Percentiles rank a stretch among this genome's conserved stretches.
phyloP scores from a whole-genome alignment of 2,113 vertebrate genomes.

The Plestiodon gilberti region DNA sequence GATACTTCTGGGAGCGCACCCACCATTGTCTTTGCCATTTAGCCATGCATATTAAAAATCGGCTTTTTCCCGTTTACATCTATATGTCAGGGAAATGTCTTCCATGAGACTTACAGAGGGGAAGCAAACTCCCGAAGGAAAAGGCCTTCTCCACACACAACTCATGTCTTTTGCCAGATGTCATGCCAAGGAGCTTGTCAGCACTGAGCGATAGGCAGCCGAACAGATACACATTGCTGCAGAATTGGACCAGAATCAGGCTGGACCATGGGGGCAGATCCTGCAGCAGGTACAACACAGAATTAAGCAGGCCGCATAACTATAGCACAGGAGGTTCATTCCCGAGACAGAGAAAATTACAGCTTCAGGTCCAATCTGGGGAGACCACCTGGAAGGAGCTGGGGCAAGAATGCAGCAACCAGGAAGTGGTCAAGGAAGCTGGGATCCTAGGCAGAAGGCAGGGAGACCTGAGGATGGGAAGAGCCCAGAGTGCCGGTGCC shows the following conservation, averaged over 20 bases:
- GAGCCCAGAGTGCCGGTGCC: too few relatives aligned
- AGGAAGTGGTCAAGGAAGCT: background rate
- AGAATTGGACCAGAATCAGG: background rate
- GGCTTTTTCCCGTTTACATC: constrained; percentile 26
- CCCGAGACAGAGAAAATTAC: background rate
- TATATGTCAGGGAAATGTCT: background rate
- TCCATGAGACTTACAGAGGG: background rate
- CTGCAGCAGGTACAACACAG: background rate
- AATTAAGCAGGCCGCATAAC: background rate
- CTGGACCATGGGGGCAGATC: too few relatives aligned
- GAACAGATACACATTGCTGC: background rate
- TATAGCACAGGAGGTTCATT: background rate
- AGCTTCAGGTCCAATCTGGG: background rate
- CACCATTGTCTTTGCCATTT: background rate
- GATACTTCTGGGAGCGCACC: background rate
- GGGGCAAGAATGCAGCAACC: background rate
- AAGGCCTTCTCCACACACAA: background rate
- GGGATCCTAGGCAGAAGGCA: background rate
- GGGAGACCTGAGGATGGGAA: background rate
- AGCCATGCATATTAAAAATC: constrained; percentile 29
- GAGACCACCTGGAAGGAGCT: background rate
- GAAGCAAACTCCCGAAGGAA: background rate
- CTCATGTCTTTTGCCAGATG: background rate
- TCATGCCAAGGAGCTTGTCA: background rate
- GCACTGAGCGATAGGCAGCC: background rate